phyloP scores from a whole-genome alignment of 2,888 invertebrate species.

The Leptinotarsa haldemani region DNA sequence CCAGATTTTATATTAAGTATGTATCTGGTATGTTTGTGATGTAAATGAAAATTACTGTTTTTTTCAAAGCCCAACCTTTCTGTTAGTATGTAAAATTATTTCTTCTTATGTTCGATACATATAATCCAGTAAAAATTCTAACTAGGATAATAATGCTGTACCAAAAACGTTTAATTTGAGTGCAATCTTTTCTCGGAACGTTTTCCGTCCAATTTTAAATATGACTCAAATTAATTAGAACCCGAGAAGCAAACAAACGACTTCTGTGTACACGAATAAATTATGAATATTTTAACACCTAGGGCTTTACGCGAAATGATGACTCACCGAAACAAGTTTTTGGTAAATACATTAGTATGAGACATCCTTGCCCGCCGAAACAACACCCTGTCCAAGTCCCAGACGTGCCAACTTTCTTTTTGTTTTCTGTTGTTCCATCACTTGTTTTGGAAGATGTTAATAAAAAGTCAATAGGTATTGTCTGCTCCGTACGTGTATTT shows the following conservation, averaged over 20 bases:
- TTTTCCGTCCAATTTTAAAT: slow-evolving; percentile 2
- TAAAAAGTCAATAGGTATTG: slow-evolving; percentile 27
- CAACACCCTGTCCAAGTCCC: slow-evolving; percentile 21
- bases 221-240: slow-evolving; percentile 10
- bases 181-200: not conserved
- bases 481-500: slow-evolving; percentile 25
- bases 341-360: slow-evolving; percentile 24
- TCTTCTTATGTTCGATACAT: no score
- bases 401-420: slow-evolving; percentile 16
- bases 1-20: no score
- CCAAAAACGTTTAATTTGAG: not conserved
- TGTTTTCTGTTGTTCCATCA: slow-evolving; percentile 16
- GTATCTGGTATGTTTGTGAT: no score
- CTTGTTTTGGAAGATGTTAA: slow-evolving; percentile 24
- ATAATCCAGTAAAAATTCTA: no score
- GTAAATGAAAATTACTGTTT: no score
- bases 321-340: slow-evolving; percentile 28
- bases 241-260: not conserved
- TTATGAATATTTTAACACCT: slow-evolving; percentile 8
- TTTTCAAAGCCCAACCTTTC: no score
- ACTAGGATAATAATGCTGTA: no score
- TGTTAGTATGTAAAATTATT: no score
- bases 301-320: slow-evolving; percentile 14
- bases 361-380: slow-evolving; percentile 14
- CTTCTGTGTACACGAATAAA: slow-evolving; percentile 6